A percentile compares a stretch with the other conserved stretches of the same genome.
These are phyloP conservation scores for Sylvilagus bachmani DNA, from an alignment of 2,113 vertebrate genomes.

Conservation along the genomic window DNA sequence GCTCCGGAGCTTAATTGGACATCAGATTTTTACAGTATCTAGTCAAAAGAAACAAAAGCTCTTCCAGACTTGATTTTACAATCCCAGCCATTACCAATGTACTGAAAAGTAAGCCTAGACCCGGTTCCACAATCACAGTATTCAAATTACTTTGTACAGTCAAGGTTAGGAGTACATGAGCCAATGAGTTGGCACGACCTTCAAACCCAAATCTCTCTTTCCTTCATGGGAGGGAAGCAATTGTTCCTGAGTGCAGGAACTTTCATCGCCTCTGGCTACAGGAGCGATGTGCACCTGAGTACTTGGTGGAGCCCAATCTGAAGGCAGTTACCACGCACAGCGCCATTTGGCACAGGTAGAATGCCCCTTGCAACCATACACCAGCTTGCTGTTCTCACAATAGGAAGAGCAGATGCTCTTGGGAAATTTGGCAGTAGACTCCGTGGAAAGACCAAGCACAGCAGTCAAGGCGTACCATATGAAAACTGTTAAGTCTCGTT, in stretches of 20 bases:
- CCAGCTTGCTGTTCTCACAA: slow-evolving; percentile 72
- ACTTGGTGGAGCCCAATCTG: neutral
- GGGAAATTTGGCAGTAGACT: slow-evolving; percentile 69
- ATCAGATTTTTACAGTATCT: slow-evolving; percentile 16
- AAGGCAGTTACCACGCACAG: slow-evolving; percentile 46
- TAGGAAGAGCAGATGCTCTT: slow-evolving; percentile 78
- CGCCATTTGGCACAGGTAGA: slow-evolving; percentile 44
- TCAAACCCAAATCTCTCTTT: neutral
- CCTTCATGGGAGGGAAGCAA: neutral
- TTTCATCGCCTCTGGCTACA: neutral
- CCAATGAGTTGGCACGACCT: slow-evolving; percentile 16
- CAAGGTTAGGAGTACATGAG: slow-evolving; percentile 27
- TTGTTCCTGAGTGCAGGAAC: neutral
- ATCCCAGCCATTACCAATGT: slow-evolving; percentile 19
- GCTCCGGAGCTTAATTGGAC: slow-evolving; percentile 27
- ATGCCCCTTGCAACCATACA: slow-evolving; percentile 20
- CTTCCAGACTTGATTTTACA: slow-evolving; percentile 3
- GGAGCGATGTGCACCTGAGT: slow-evolving; percentile 11
- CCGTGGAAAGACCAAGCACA: slow-evolving; percentile 52
- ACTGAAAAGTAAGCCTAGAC: neutral
- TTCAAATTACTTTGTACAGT: neutral
- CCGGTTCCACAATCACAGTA: neutral
- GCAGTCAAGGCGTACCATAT: slow-evolving; percentile 16
- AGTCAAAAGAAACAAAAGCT: slow-evolving; percentile 24
- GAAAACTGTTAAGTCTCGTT: slow-evolving; percentile 21